Percentiles rank a stretch among this genome's conserved stretches.
Conservation (phyloP, 2,797 vertebrate genomes). For the Emys orbicularis region DNA sequence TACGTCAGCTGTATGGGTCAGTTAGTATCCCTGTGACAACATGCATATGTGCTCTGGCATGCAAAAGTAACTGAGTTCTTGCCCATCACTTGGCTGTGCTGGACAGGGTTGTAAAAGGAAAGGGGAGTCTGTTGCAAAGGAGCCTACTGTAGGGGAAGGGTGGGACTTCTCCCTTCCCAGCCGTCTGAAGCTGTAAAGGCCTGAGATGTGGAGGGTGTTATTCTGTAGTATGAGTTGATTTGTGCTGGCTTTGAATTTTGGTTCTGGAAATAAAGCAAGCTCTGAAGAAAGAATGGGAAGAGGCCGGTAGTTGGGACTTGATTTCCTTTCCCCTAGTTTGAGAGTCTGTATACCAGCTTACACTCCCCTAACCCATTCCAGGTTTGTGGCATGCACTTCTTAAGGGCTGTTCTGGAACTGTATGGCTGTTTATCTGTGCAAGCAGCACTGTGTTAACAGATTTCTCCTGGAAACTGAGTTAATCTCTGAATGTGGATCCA, state of each 20-base stretch:
- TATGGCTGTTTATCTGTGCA: not conserved
- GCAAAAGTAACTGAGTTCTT: not conserved
- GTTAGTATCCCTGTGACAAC: not conserved
- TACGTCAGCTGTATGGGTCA: not conserved
- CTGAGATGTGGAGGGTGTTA: not conserved
- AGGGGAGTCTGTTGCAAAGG: not conserved
- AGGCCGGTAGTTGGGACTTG: not conserved
- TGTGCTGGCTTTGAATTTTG: not conserved
- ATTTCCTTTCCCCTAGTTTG: not conserved
- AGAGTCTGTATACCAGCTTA: not conserved
- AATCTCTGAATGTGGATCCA: not conserved
- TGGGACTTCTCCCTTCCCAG: not conserved
- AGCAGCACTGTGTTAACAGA: not conserved
- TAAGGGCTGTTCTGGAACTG: not conserved
- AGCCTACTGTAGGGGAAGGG: rapidly evolving
- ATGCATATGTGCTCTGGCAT: not conserved
- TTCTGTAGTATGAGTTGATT: not conserved
- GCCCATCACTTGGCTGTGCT: not conserved
- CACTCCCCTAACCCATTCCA: not conserved
- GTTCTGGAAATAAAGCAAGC: not conserved
- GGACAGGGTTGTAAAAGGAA: not conserved
- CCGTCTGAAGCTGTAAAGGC: not conserved
- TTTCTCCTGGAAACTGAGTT: not conserved
- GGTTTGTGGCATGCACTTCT: not conserved
- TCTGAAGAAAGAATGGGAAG: not conserved